Evolutionary conservation across 1,140 invertebrate genomes (phyloP).

Genomic region (Doryteuthis pealeii): DNA sequence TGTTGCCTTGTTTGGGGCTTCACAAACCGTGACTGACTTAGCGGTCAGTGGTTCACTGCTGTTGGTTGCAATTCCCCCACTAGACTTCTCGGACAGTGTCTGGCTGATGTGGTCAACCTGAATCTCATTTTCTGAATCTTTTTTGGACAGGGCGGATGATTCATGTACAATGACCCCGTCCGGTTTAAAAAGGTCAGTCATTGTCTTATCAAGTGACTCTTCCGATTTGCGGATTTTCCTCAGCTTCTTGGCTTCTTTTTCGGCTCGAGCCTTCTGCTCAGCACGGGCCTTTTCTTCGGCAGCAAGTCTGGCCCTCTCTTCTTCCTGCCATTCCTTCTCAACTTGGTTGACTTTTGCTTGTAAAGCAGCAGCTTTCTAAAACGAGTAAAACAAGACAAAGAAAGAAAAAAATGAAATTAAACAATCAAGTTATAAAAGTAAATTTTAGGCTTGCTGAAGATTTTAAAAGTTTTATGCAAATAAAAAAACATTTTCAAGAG

Average conservation of each 20-base stretch:
- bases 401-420: not conserved
- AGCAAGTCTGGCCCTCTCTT: not conserved
- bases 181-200: conserved; percentile 38
- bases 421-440: too few species aligned
- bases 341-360: not conserved
- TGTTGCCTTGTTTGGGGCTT: too few species aligned
- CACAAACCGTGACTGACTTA: too few species aligned
- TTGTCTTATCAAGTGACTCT: conserved; percentile 27
- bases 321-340: not conserved
- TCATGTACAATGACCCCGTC: conserved; percentile 32
- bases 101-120: not conserved
- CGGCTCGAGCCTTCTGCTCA: not conserved
- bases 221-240: conserved; percentile 16
- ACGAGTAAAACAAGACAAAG: not conserved
- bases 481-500: not conserved
- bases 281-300: not conserved
- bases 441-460: too few species aligned
- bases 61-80: too few species aligned
- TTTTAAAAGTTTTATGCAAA: too few species aligned
- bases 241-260: conserved; percentile 2
- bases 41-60: too few species aligned
- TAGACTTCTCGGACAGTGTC: not conserved
- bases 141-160: not conserved
- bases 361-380: not conserved
- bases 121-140: not conserved